Percentiles rank a stretch among this genome's conserved stretches.
Evolutionary conservation across 2,797 vertebrate species (phyloP).

Genomic region (Falco berigora): DNA sequence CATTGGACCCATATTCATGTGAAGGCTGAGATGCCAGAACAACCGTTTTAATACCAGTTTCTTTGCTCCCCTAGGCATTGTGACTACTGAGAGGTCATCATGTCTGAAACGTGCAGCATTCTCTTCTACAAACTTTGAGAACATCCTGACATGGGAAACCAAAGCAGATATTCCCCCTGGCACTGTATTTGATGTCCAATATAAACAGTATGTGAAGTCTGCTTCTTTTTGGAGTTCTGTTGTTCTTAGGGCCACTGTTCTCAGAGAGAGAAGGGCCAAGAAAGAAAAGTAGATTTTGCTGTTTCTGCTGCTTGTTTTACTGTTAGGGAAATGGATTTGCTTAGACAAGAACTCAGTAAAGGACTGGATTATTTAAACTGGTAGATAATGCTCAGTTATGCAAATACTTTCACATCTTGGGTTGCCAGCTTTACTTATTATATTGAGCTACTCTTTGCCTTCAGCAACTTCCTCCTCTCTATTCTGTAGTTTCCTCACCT

Average conservation of each 20-base stretch:
- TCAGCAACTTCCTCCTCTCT: not conserved
- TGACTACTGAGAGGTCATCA: not conserved
- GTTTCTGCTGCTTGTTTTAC: not conserved
- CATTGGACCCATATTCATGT: not conserved
- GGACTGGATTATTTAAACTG: not conserved
- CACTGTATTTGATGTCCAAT: constrained; percentile 66
- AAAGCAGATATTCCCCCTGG: not conserved
- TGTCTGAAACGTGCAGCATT: constrained; percentile 54
- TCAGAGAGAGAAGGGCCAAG: not conserved
- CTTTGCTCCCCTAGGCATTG: not conserved
- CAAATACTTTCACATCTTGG: not conserved
- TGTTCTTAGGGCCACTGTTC: not conserved
- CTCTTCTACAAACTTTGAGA: constrained; percentile 74
- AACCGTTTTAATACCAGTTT: not conserved
- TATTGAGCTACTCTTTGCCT: not conserved
- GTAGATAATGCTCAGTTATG: not conserved
- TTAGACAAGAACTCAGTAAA: not conserved
- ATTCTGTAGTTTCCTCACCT: not conserved
- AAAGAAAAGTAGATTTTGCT: not conserved
- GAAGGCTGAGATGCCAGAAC: not conserved
- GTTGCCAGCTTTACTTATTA: not conserved
- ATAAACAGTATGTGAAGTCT: constrained; percentile 61
- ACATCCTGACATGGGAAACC: constrained; percentile 67
- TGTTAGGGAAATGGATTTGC: not conserved
- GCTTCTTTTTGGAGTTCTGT: not conserved